A percentile compares a stretch with the other conserved stretches of the same genome.
These are phyloP conservation scores for Coccyzus lansbergi DNA, from an alignment of 2,797 vertebrate species.

Conservation along the genomic window DNA sequence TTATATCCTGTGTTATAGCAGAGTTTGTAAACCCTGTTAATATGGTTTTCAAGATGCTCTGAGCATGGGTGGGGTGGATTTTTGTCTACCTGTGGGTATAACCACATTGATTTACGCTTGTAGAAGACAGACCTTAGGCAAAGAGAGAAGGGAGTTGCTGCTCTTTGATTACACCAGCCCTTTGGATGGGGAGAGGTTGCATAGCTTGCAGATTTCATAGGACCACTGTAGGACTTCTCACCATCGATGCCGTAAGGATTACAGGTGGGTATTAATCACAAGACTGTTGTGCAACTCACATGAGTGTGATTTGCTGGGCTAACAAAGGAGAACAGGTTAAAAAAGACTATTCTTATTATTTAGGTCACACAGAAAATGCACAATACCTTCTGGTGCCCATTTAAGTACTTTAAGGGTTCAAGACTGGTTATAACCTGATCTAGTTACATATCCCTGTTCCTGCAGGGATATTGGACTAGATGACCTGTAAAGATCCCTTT, in stretches of 20 bases:
- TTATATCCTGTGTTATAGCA: not conserved
- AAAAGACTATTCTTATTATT: not conserved
- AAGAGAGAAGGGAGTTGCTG: not conserved
- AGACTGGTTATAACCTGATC: not conserved
- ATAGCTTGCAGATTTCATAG: not conserved
- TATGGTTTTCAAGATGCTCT: slow-evolving; percentile 1
- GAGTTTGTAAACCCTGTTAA: not conserved
- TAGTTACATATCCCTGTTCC: no score
- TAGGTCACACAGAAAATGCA: not conserved
- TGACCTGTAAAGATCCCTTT: no score
- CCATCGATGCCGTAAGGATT: not conserved
- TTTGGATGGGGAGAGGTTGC: not conserved
- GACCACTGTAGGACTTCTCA: not conserved
- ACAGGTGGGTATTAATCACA: not conserved
- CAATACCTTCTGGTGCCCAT: not conserved
- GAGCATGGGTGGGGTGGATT: not conserved
- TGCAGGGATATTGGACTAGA: no score
- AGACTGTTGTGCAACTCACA: not conserved
- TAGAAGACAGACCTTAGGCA: not conserved
- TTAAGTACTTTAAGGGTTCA: not conserved
- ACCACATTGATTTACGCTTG: not conserved
- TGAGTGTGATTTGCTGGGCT: not conserved
- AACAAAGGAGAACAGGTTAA: not conserved
- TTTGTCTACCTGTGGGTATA: not conserved
- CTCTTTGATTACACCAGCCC: not conserved